Evolutionary conservation across 2,797 vertebrate species (phyloP), one percentile per base, ranked within the genome.

Genomic region (Crocidura indochinensis): DNA sequence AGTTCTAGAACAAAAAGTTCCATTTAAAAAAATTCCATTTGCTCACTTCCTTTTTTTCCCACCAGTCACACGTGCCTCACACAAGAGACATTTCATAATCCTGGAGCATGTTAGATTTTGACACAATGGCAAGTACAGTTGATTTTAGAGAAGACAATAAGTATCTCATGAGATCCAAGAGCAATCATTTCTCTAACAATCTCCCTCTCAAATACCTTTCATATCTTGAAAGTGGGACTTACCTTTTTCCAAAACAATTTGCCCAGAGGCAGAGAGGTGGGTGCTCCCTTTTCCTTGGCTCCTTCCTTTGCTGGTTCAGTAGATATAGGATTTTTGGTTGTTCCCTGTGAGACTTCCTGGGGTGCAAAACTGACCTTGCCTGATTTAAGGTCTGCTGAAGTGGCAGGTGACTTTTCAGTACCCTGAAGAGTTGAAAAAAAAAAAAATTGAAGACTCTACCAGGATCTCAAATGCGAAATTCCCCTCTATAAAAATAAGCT

Each of bases 181-280:
- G 51, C 12, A 53, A 12, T 5, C 51, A 5, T 4, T 86, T 77
- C 69, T 47, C 17, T 8, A 77, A 69, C 46, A 10, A 9, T 4
- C 64, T n/a, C 2, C 8, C 17, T 31, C 22, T 44, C 14, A n/a
- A 49, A 1, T 4, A 2, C 31, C 31, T 53, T 17, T 3, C 29
- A 62, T 2, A 29, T n/a, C 67, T 49, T 27, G 31, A 81, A 27
- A 24, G 27, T 0, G 10, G 84, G 10, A 79, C 95, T 4, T 92
- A 98, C 98, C 97, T 98, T 98, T 95, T 98, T 98, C 98, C 98
- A 97, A 47, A 98, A 98, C 72, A 98, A 97, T 76, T 98, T 98
- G 91, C 97, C 96, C 47, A 98, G 95, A 0, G 98, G 96, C 72
- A 92, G 89, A 0, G 98, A 95, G 3, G 97, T 53, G 22, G 97